phyloP scores from a whole-genome alignment of 2,113 vertebrate species.

The Gallinago paraguaiae region DNA sequence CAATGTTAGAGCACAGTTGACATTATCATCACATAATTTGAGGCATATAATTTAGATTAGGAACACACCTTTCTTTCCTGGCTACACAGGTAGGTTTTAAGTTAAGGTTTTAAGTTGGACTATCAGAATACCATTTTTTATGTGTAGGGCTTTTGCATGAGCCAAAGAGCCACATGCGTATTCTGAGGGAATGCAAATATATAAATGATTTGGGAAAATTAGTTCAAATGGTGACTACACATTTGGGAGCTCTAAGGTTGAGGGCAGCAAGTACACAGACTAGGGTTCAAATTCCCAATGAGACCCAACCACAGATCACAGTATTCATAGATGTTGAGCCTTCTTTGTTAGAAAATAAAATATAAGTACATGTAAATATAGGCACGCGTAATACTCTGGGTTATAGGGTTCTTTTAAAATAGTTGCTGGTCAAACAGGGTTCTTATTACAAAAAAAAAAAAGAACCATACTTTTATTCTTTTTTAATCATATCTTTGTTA shows the following conservation, averaged over 20 bases:
- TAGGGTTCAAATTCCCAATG: not conserved
- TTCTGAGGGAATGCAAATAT: not conserved
- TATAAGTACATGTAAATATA: not conserved
- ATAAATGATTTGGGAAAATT: not conserved
- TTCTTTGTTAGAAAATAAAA: not conserved
- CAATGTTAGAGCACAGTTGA: not conserved
- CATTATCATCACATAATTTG: not conserved
- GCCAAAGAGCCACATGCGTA: not conserved
- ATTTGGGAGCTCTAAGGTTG: not conserved
- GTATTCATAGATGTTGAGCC: not conserved
- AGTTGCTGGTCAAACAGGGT: not conserved
- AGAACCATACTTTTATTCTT: not conserved
- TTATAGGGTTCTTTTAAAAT: not conserved
- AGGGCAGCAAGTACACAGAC: not conserved
- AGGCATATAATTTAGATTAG: not conserved
- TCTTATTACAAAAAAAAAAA: not conserved
- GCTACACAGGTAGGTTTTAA: not conserved
- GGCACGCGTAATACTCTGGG: not conserved
- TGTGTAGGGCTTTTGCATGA: not conserved
- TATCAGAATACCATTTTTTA: not conserved
- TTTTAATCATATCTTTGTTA: not conserved
- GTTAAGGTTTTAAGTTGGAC: not conserved
- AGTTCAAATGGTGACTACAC: not conserved
- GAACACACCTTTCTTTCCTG: not conserved
- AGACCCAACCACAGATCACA: not conserved